phyloP scores from a whole-genome alignment of 1,140 invertebrate genomes.

The Drosophila nigrodunni region DNA sequence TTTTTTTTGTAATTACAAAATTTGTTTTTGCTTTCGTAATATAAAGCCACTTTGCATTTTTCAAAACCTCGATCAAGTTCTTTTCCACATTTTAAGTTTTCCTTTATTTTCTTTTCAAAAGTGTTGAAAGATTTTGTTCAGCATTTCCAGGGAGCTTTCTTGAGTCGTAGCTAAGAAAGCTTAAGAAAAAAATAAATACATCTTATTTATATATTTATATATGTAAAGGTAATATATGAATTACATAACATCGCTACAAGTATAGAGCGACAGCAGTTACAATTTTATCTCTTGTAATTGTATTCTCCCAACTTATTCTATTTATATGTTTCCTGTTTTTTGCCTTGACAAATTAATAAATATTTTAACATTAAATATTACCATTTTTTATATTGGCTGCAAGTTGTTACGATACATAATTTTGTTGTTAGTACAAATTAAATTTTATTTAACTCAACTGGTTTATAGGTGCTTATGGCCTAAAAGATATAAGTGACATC shows the following conservation, averaged over 20 bases:
- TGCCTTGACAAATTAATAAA: slow-evolving; percentile 55
- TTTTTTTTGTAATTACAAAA: slow-evolving; percentile 20
- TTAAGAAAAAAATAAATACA: slow-evolving; percentile 73
- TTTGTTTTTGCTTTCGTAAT: slow-evolving; percentile 33
- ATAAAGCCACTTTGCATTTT: slow-evolving; percentile 53
- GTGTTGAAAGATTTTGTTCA: slow-evolving; percentile 54
- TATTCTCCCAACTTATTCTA: slow-evolving; percentile 12
- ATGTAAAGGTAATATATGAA: slow-evolving; percentile 62
- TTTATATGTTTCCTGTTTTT: slow-evolving; percentile 40
- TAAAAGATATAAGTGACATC: slow-evolving; percentile 77
- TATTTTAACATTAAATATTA: slow-evolving; percentile 40
- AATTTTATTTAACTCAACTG: slow-evolving; percentile 68
- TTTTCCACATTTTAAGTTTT: slow-evolving; percentile 64
- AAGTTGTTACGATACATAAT: slow-evolving; percentile 45
- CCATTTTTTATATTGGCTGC: slow-evolving; percentile 54
- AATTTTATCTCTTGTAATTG: slow-evolving; percentile 14
- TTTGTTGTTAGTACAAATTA: slow-evolving; percentile 46
- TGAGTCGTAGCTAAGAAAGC: slow-evolving; percentile 42
- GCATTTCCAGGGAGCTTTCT: slow-evolving; percentile 49
- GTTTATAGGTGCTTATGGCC: slow-evolving; percentile 66
- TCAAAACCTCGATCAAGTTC: slow-evolving; percentile 45
- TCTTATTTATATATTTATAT: slow-evolving; percentile 61
- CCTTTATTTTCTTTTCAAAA: slow-evolving; percentile 75
- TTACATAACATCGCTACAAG: slow-evolving; percentile 74
- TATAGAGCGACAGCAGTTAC: slow-evolving; percentile 74